Evolutionary conservation across 2,113 vertebrate species (phyloP).

Genomic region (Mirounga angustirostris): DNA sequence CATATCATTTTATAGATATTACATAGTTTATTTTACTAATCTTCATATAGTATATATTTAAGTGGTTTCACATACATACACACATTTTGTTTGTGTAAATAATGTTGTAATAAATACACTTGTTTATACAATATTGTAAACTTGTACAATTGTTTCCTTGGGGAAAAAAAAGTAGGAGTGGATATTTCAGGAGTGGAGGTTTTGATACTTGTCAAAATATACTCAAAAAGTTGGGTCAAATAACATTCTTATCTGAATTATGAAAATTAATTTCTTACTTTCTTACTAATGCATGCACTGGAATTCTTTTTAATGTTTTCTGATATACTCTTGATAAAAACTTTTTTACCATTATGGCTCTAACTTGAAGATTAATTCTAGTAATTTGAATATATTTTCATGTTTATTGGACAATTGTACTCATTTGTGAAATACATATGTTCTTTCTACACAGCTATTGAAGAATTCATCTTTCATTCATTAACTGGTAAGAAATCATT

Average conservation of each 20-base stretch:
- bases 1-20: background rate
- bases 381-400: background rate
- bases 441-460: background rate
- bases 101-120: background rate
- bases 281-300: background rate
- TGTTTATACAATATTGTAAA: background rate
- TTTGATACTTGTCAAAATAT: slow-evolving; percentile 9
- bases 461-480: background rate
- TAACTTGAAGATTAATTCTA: background rate
- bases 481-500: background rate
- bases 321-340: slow-evolving; percentile 9
- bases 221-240: background rate
- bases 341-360: background rate
- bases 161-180: background rate
- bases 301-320: slow-evolving; percentile 7
- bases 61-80: background rate
- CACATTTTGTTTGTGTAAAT: background rate
- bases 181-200: background rate
- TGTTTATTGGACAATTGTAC: background rate
- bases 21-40: slow-evolving; percentile 43
- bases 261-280: background rate
- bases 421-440: background rate
- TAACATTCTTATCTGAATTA: background rate
- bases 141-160: background rate
- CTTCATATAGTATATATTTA: background rate